Conservation (phyloP, 2,797 vertebrate genomes). For the Borostomias antarcticus region DNA sequence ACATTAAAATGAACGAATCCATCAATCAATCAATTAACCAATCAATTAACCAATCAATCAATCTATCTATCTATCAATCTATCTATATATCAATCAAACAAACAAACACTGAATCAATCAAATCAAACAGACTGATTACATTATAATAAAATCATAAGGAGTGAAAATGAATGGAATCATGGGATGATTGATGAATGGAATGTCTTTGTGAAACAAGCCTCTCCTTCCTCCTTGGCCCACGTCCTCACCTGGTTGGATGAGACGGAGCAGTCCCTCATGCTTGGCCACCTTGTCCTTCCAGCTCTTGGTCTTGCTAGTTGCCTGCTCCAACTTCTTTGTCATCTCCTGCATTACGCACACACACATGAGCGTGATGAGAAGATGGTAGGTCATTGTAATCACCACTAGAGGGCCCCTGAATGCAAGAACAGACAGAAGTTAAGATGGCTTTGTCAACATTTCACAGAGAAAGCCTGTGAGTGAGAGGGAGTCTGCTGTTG, state of each 20-base stretch:
- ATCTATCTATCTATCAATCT: too few species aligned
- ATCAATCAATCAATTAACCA: neutral
- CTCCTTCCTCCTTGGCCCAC: neutral
- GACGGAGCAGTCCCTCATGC: constrained; percentile 89
- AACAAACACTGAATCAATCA: too few species aligned
- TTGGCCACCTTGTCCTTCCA: constrained; percentile 94
- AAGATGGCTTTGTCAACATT: neutral
- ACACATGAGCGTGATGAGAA: neutral
- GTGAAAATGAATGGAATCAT: too few species aligned
- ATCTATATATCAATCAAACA: too few species aligned
- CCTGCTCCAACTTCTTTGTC: constrained; percentile 85
- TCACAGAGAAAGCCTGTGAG: neutral
- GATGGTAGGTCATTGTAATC: neutral
- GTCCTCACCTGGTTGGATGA: constrained; percentile 90
- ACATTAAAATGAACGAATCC: neutral
- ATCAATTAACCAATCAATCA: too few species aligned
- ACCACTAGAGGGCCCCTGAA: neutral
- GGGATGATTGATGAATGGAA: too few species aligned
- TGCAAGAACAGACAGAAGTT: neutral
- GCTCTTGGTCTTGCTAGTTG: constrained; percentile 86
- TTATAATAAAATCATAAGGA: neutral
- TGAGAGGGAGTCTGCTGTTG: neutral
- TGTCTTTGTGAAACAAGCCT: too few species aligned
- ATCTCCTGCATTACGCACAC: constrained; percentile 75
- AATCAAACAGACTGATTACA: neutral